Percentiles rank a stretch among this genome's conserved stretches.
These are phyloP conservation scores for Augiades crinisus DNA, from an alignment of 2,888 invertebrate genomes.

Conservation along the genomic window DNA sequence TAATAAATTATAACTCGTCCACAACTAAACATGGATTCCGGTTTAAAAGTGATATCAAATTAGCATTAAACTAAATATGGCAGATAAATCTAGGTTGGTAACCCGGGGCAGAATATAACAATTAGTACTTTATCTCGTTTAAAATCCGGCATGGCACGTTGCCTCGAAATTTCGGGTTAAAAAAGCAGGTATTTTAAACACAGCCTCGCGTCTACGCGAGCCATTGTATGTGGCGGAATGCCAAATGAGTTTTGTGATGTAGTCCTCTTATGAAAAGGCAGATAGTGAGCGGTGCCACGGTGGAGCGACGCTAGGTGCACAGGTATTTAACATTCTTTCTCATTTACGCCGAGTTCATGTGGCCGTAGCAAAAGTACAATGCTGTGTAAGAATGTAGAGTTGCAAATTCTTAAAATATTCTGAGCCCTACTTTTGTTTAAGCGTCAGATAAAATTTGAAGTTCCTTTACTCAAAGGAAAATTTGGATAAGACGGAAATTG, in stretches of 20 bases:
- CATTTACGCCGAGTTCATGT: conserved; percentile 32
- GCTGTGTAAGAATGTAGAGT: conserved; percentile 28
- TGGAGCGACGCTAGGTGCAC: conserved; percentile 49
- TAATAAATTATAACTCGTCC: no score
- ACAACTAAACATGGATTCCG: no score
- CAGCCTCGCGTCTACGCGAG: conserved; percentile 61
- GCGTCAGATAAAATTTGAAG: conserved; percentile 32
- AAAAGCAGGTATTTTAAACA: conserved; percentile 70
- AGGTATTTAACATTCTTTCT: conserved; percentile 38
- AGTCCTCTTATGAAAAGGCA: conserved; percentile 47
- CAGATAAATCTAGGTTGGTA: not conserved
- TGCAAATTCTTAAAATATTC: conserved; percentile 31
- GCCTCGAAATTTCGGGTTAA: conserved; percentile 38
- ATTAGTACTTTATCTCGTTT: conserved; percentile 32
- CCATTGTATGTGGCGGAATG: conserved; percentile 75
- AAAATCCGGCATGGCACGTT: conserved; percentile 60
- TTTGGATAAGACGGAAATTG: not conserved
- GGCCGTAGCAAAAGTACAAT: conserved; percentile 31
- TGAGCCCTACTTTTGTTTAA: conserved; percentile 31
- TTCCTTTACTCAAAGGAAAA: conserved; percentile 17
- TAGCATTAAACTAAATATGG: no score
- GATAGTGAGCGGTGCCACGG: conserved; percentile 60
- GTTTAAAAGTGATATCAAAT: no score
- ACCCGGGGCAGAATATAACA: conserved; percentile 18
- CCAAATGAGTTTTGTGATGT: conserved; percentile 78